Evolutionary conservation across 2,888 invertebrate species (phyloP), one percentile per base, ranked within the genome.

Genomic region (Brachypterus glaber): DNA sequence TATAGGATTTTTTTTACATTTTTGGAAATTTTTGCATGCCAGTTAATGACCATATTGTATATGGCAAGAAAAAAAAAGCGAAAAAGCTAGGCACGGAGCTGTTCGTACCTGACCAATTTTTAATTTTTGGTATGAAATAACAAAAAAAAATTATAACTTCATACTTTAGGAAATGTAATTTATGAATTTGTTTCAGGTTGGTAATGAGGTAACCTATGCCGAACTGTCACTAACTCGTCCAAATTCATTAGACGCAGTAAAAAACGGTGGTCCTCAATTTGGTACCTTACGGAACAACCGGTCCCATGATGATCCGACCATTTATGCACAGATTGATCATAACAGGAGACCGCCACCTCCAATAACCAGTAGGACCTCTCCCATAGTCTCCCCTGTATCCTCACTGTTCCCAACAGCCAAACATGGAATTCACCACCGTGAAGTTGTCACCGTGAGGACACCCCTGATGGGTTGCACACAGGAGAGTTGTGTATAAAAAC

Each of bases 271-370:
- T 30, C 55, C 50, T 45, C 60, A 59, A 45, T 60, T 58, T 43
- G 68, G 58, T 46, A 64, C 53, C 46, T 56, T 53, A 34, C 57
- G 66, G 14, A 60, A 59, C 38, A 57, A 58, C 37, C 59, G 54
- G 31, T 57, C 59, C 37, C 56, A 48, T 30, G 77, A 78, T 51
- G 80, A 81, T 55, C 73, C 80, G 35, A 79, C 79, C 53, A 76
- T 81, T 58, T 81, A 82, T 63, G 81, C 82, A 42, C 79, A 81
- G 67, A 81, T 82, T 63, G 81, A 81, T 64, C 80, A 80, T 58
- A 73, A 69, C 51, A 72, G 75, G 48, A 67, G 72, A 51, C 65
- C 67, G 29, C 64, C 67, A 11, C 63, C 63, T 29, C 32, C 49
- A 39, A 48, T 54, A 18, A 47, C 53, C 39, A 60, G 63, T 46